Base-by-base conservation (phyloP, 2,888 invertebrate genomes). In the Meta bourneti region DNA sequence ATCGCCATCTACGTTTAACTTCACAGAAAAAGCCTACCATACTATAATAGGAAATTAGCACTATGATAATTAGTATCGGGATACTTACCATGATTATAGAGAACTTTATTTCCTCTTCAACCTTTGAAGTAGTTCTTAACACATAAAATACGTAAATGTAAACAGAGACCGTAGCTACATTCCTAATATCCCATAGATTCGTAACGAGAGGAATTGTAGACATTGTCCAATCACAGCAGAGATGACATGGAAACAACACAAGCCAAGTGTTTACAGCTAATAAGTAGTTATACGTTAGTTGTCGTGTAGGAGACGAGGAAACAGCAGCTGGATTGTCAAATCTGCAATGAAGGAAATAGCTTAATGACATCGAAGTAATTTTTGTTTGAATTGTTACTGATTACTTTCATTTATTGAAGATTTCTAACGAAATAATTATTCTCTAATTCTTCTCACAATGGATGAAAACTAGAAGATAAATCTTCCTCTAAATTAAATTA, bases 151-250 rank as follows among this genome's bases (percentile, higher is more conserved):
- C 78, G 54, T 96, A 96, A 0, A 95, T 95, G 94, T 97, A 97
- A 72, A 97, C 96, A 0, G 96, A 95, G 49, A 98, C 79, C 0
- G 98, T 98, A n/a, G 97, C 96, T 77, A 98, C 93, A 95, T 98
- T 98, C 78, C 99, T 96, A 0, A 96, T 95, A 95, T 99, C 99
- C 9, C 96, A 94, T 94, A 98, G 96, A 70, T 97, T 96, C 94
- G 97, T 96, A 79, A 99, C 96, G 87, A 99, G 95, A 0, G 98
- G 97, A 89, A 99, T 97, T 6, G 98, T 98, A 86, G 98, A 99
- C 99, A 99, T 99, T 77, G 99, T 99, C 99, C 99, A 99, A 95
- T 99, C 99, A 95, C 99, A 99, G 95, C 99, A 99, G 90, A 99
- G 96, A 94, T 97, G 96, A 93, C 97, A 97, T 0, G 99, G 99